Evolutionary conservation across 2,113 vertebrate genomes (phyloP).

Genomic region (Syrmaticus mikado): DNA sequence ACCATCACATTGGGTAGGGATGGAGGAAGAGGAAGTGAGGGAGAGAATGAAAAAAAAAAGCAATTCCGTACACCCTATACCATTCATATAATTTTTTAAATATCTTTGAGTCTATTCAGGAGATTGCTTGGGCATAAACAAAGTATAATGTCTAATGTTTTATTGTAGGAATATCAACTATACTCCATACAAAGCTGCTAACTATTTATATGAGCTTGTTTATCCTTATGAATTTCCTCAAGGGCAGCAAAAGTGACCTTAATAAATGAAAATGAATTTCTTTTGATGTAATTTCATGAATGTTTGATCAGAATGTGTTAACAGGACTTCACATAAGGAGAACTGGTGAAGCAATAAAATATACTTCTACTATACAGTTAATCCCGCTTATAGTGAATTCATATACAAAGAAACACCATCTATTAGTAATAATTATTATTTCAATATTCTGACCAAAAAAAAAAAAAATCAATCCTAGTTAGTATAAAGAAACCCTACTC

Average conservation of each 20-base stretch:
- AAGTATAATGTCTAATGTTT: slow-evolving; percentile 55
- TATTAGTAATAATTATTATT: neutral
- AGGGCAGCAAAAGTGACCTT: slow-evolving; percentile 63
- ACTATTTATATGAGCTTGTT: slow-evolving; percentile 72
- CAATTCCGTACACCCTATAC: neutral
- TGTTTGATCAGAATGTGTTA: slow-evolving; percentile 71
- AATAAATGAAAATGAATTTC: slow-evolving; percentile 76
- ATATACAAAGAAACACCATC: neutral
- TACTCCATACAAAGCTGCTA: slow-evolving; percentile 37
- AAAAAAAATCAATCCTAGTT: neutral
- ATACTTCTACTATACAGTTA: neutral
- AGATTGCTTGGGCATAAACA: slow-evolving; percentile 43
- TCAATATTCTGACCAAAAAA: neutral
- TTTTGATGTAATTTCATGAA: slow-evolving; percentile 75
- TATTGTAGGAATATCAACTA: slow-evolving; percentile 67
- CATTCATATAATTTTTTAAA: slow-evolving; percentile 71
- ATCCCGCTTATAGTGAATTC: neutral
- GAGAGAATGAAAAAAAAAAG: neutral
- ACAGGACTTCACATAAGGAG: slow-evolving; percentile 43
- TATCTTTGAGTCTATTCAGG: slow-evolving; percentile 64
- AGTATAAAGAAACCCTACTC: neutral
- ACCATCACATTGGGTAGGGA: neutral
- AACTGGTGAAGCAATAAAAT: slow-evolving; percentile 61
- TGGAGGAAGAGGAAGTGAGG: neutral
- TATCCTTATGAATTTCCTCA: slow-evolving; percentile 72